Percentiles rank a stretch among this genome's conserved stretches.
Evolutionary conservation across 1,140 invertebrate species (phyloP).

Genomic region (Pomacea maculata): DNA sequence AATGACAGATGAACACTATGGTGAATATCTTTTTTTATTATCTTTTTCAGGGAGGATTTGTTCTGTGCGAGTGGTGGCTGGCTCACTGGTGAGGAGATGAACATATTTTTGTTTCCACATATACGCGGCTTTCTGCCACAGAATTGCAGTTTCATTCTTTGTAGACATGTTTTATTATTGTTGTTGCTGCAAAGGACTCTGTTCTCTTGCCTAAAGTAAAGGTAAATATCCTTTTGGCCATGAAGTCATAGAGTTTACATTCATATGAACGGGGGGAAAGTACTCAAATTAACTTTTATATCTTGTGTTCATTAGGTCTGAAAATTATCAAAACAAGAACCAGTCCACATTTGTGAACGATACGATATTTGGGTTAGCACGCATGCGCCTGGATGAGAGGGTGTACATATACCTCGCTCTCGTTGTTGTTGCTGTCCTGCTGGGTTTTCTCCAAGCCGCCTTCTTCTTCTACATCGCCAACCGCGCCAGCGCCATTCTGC

Average conservation of each 20-base stretch:
- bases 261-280: too few relatives aligned
- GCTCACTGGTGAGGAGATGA: slow-evolving; percentile 39
- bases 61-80: slow-evolving; percentile 48
- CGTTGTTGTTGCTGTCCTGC: slow-evolving; percentile 25
- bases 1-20: too few relatives aligned
- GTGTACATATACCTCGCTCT: slow-evolving; percentile 37
- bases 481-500: slow-evolving; percentile 27
- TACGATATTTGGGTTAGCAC: slow-evolving; percentile 23
- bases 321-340: slow-evolving; percentile 29
- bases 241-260: too few relatives aligned
- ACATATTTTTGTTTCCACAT: not conserved
- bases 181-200: too few relatives aligned
- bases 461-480: slow-evolving; percentile 35
- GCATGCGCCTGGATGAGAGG: slow-evolving; percentile 19
- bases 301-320: slow-evolving; percentile 18
- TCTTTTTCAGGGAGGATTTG: slow-evolving; percentile 37
- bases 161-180: too few relatives aligned
- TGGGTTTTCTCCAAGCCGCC: slow-evolving; percentile 33
- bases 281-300: too few relatives aligned
- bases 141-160: too few relatives aligned
- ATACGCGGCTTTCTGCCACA: too few relatives aligned
- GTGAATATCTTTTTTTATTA: not conserved
- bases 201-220: too few relatives aligned
- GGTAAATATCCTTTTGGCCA: too few relatives aligned
- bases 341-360: slow-evolving; percentile 7